Evolutionary conservation across 2,888 invertebrate species (phyloP), one percentile per base, ranked within the genome.

Genomic region (Leuctra nigra): DNA sequence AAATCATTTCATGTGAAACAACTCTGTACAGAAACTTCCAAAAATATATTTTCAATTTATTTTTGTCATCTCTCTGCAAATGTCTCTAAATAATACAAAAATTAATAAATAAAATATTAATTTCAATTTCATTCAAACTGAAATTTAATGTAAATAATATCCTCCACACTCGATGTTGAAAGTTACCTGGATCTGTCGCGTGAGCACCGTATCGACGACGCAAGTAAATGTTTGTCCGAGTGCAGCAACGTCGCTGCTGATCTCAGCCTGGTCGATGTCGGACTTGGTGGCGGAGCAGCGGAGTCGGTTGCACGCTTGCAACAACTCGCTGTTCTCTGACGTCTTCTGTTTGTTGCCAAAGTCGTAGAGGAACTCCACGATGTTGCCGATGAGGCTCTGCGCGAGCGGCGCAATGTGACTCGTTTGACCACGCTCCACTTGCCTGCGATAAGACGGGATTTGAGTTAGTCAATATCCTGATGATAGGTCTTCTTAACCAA

Each of bases 111-210:
- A n/a, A n/a, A n/a, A n/a, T n/a, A n/a, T n/a, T n/a, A n/a, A n/a
- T n/a, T n/a, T n/a, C n/a, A n/a, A n/a, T n/a, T n/a, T n/a, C n/a
- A n/a, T n/a, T n/a, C n/a, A n/a, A n/a, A n/a, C n/a, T n/a, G n/a
- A n/a, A n/a, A n/a, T n/a, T n/a, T n/a, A n/a, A n/a, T n/a, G n/a
- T n/a, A n/a, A n/a, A n/a, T n/a, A n/a, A n/a, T n/a, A n/a, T n/a
- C n/a, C n/a, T n/a, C n/a, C n/a, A n/a, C n/a, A n/a, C n/a, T 7
- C 11, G 29, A 7, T 29, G 6, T 29, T n/a, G n/a, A 38, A 4
- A 14, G 18, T 20, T 68, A 80, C 80, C 76, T 78, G 78, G 71
- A 79, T 77, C 65, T 80, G 79, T 63, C 77, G 76, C 16, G 77
- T 75, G 38, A 81, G 68, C 11, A 80, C 77, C 48, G 75, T 76